Base-by-base conservation (phyloP, 2,888 invertebrate species). In the Oscheius sp. region DNA sequence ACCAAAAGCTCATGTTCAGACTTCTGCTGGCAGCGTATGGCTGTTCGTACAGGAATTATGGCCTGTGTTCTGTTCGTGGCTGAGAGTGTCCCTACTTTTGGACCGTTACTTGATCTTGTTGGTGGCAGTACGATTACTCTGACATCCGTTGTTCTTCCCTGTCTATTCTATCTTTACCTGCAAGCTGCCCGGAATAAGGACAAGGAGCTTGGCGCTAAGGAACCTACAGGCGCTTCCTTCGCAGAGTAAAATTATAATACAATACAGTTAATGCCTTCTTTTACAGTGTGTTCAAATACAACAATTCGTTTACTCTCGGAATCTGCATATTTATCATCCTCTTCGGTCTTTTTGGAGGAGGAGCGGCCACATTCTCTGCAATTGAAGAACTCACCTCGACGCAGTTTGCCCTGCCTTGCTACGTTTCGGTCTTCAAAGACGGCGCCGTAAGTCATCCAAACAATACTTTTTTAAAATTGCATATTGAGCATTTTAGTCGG, bases 21-120 rank as follows among this genome's bases (percentile, higher is more conserved):
- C 27, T 83, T 83, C 58, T 73, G 82, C 59, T 56, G 77, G 52
- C 78, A 84, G 68, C 79, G 86, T 25, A 81, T 84, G 6, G 16
- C 81, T 27, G 79, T 85, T 58, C 81, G 86, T 46, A 80, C 80
- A 13, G 73, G 75, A 18, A 81, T 86, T 70, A 79, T 86, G 83
- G 75, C 78, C 29, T 76, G 81, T 13, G 84, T 84, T 16, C 86
- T 84, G 5, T 78, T 86, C 35, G 86, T 87, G 7, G 86, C 86
- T 23, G 86, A 86, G 66, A 81, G 83, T n/a, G 79, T 86, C n/a
- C 86, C 86, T 13, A 84, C 82, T 27, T 86, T 86, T 61, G 86
- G 86, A 1, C 86, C 86, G 2, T 77, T 86, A 18, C 79, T 86
- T 12, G 86, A 86, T 73, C 73, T 86, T 16, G 86, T 86, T 45